Conservation (phyloP, 2,888 invertebrate species). For the Nemurella pictetii region DNA sequence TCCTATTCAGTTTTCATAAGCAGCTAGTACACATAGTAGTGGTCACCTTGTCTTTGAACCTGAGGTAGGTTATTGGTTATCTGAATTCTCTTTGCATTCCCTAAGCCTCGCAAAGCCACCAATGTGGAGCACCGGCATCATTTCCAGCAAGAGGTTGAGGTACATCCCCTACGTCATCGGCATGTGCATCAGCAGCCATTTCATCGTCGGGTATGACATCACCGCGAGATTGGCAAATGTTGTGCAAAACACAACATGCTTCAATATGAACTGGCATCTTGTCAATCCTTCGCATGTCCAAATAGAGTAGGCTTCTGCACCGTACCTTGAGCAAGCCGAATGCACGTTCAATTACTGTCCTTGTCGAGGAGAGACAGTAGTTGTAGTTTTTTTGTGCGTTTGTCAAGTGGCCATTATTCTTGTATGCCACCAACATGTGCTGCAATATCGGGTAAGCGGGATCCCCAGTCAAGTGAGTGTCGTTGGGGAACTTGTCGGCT, state of each 20-base stretch:
- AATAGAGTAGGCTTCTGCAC: conserved; percentile 1
- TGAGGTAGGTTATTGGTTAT: too few relatives aligned
- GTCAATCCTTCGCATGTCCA: neutral
- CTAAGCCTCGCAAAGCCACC: too few relatives aligned
- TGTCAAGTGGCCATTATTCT: conserved; percentile 30
- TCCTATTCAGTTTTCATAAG: too few relatives aligned
- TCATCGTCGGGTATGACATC: neutral
- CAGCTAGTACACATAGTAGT: too few relatives aligned
- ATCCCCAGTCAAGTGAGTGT: conserved; percentile 21
- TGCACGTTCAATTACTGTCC: neutral
- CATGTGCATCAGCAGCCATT: too few relatives aligned
- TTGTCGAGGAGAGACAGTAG: neutral
- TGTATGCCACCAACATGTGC: conserved; percentile 21
- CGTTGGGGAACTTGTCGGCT: neutral
- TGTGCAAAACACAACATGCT: conserved; percentile 33
- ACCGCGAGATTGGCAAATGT: conserved; percentile 20
- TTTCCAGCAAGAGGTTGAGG: too few relatives aligned
- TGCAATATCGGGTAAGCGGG: conserved; percentile 12
- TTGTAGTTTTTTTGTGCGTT: conserved; percentile 28
- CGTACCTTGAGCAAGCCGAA: conserved; percentile 27
- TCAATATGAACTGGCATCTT: neutral
- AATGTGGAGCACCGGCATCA: too few relatives aligned
- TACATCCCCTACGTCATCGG: too few relatives aligned
- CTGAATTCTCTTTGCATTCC: too few relatives aligned
- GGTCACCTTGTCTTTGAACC: too few relatives aligned